Evolutionary conservation across 2,888 invertebrate genomes (phyloP).

Genomic region (Tyria jacobaeae): DNA sequence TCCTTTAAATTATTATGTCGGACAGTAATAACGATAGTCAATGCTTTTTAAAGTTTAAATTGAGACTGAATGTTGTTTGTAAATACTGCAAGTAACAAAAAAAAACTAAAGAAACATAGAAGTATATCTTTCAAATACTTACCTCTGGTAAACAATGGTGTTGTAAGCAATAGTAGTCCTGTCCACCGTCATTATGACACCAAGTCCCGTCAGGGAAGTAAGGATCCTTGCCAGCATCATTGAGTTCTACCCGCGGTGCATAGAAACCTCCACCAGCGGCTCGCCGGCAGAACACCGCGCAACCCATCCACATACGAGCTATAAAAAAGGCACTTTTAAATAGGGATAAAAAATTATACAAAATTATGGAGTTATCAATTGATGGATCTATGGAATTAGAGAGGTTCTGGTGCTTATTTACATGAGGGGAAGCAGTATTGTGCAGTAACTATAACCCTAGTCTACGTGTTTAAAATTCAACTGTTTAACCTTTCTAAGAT

Average conservation of each 20-base stretch:
- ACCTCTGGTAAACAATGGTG: slow-evolving; percentile 92
- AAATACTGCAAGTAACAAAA: no score
- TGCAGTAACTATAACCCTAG: neutral
- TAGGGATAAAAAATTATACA: neutral
- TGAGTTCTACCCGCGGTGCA: slow-evolving; percentile 91
- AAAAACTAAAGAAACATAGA: no score
- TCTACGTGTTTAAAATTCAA: no score
- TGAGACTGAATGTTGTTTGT: no score
- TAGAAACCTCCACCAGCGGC: slow-evolving; percentile 89
- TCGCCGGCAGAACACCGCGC: slow-evolving; percentile 91
- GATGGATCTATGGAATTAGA: neutral
- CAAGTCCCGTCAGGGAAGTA: slow-evolving; percentile 94
- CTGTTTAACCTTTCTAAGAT: no score
- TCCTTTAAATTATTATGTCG: no score
- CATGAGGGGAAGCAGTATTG: neutral
- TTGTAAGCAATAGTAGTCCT: slow-evolving; percentile 90
- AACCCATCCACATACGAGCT: slow-evolving; percentile 92
- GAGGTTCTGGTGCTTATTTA: neutral
- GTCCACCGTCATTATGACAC: slow-evolving; percentile 89
- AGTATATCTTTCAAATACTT: slow-evolving; percentile 23
- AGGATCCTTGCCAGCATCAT: slow-evolving; percentile 90
- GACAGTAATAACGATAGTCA: no score
- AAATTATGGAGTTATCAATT: neutral
- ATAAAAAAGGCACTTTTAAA: slow-evolving; percentile 7
- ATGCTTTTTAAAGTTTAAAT: no score